Base-by-base conservation (phyloP, 2,113 vertebrate genomes). In the Gasterosteus nipponicus region DNA sequence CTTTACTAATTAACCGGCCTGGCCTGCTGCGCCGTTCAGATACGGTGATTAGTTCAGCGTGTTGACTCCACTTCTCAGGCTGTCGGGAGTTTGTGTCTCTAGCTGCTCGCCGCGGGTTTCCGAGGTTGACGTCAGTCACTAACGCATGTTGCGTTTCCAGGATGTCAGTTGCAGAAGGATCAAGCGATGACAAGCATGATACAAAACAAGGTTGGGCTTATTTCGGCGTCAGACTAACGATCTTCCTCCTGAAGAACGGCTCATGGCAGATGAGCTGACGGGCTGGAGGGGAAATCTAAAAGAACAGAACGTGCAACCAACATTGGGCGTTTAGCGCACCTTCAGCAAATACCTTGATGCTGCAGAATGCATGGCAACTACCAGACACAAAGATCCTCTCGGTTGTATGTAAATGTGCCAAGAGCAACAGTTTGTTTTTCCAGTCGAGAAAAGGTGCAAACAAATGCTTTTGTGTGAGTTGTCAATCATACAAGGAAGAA, bases 191-290 rank as follows among this genome's bases (percentile, higher is more conserved):
- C 78, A 83, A 67, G 77, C 18, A 6, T 58, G 80, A 78, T 81
- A 68, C 66, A 79, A 84, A 83, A 78, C 54, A 33, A n/a, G n/a
- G 60, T 10, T 38, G 69, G 80, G 80, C 90, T 82, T 87, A 44
- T 73, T 77, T 79, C 14, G 83, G 74, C 53, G 10, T 51, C 35
- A 44, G 86, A 61, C 63, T 49, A 51, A 74, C 39, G 58, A 68
- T 35, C 39, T 46, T 31, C 63, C 75, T 67, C 84, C 26, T 65
- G 19, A 41, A 77, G 62, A 86, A 80, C 69, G 80, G 72, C 75
- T 61, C 85, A 87, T 88, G 77, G 75, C 83, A 89, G 90, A 89
- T 19, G 73, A 78, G 71, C 49, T 10, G 58, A 80, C 70, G 58
- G 42, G 22, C 61, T 58, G 73, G 12, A 64, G 44, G 44, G 19